Base-by-base conservation (phyloP, 2,797 vertebrate genomes). In the Acrocephalus scirpaceus region DNA sequence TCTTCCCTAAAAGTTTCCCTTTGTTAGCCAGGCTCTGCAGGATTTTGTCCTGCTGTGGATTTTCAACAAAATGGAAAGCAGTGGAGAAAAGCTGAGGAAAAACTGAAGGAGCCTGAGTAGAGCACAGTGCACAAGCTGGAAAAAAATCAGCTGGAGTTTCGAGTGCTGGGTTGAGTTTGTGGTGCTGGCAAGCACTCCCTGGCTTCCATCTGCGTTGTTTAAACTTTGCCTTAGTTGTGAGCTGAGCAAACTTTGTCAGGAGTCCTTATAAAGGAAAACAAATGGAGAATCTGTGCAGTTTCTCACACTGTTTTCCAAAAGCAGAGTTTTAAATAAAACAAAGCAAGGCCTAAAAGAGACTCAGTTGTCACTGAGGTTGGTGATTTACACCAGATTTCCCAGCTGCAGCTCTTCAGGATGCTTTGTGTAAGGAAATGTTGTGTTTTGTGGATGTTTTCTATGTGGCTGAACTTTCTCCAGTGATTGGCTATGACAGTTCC, bases 221-320 rank as follows among this genome's bases (percentile, higher is more conserved):
- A 93, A 95, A 88, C 64, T 80, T 84, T 51, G 87, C 47, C 65
- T 75, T n/a, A 60, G 19, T 47, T 86, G 61, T 77, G 62, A 90
- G 69, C 29, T 72, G 81, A 88, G 65, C 86, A 94, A 40, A 80
- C 53, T 81, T 75, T 82, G 72, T 88, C 53, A 64, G 20, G 82
- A 86, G 60, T 67, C 80, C 57, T 90, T 95, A 13, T 94, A 92
- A 93, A 88, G 94, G 80, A 84, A 92, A 94, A 86, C 89, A 91
- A 95, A 79, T 48, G 56, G 38, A 66, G 69, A 70, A 73, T 60
- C 60, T 69, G 40, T 82, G 38, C 26, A 3, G 92, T 85, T 95
- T 93, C 86, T 94, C 73, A 95, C 62, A 38, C 54, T 50, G 56
- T 26, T 88, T 90, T 85, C 91, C 83, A 85, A 92, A 94, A 74